Evolutionary conservation across 2,113 vertebrate species (phyloP).

Genomic region (Arizona elegans): DNA sequence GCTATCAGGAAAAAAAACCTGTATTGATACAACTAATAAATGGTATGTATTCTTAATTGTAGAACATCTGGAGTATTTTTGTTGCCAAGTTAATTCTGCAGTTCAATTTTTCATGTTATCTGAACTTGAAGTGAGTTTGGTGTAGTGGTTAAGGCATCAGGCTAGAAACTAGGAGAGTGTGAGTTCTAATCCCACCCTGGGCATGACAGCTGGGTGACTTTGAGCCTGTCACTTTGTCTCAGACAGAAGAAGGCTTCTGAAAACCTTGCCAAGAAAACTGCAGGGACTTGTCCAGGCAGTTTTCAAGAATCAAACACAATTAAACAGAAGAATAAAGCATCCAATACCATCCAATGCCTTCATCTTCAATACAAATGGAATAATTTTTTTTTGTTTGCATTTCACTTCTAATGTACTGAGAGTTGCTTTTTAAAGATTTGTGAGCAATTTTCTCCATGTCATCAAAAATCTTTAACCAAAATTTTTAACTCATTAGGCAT

Average conservation of each 20-base stretch:
- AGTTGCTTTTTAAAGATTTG: background rate
- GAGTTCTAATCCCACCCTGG: background rate
- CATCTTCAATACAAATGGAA: background rate
- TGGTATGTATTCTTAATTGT: background rate
- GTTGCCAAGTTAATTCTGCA: background rate
- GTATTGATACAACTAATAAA: background rate
- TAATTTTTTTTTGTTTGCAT: background rate
- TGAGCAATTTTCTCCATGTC: background rate
- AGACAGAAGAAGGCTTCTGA: background rate
- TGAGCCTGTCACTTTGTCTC: background rate
- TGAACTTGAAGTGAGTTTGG: background rate
- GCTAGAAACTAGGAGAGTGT: background rate
- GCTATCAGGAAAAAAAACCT: background rate
- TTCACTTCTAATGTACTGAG: background rate
- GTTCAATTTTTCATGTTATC: background rate
- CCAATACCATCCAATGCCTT: background rate
- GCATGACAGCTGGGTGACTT: background rate
- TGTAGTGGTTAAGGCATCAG: background rate
- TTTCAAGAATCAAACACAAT: background rate
- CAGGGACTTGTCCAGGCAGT: background rate
- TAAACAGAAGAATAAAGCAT: background rate
- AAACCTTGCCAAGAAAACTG: background rate
- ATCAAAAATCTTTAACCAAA: background rate
- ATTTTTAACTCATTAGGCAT: background rate
- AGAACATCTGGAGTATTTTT: background rate